These are phyloP conservation scores for Cotesia congregata DNA, from an alignment of 2,888 invertebrate genomes.

Conservation along the genomic window DNA sequence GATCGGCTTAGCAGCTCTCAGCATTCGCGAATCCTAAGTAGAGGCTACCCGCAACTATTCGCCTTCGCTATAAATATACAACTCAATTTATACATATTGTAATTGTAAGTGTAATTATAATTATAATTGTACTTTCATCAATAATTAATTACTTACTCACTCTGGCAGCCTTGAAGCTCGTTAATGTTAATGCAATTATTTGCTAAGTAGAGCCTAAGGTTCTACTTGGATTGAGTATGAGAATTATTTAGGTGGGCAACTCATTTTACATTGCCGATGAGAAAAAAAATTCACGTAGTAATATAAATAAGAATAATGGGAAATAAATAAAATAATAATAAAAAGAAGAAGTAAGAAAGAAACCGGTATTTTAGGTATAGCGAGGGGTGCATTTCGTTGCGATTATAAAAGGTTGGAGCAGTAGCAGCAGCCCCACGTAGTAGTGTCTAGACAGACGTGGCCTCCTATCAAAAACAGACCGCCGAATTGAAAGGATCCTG, in stretches of 20 bases:
- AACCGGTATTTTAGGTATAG: conserved; percentile 66
- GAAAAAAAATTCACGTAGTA: not conserved
- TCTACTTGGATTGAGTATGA: not conserved
- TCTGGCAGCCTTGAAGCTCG: no score
- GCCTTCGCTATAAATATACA: conserved; percentile 14
- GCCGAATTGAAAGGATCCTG: conserved; percentile 64
- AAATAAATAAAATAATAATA: conserved; percentile 38
- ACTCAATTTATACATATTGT: conserved; percentile 1
- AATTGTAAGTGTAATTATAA: not conserved
- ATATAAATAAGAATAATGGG: conserved; percentile 11
- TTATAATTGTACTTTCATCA: no score
- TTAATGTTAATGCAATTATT: no score
- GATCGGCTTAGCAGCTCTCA: conserved; percentile 51
- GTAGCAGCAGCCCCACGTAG: conserved; percentile 33
- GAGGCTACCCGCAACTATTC: conserved; percentile 44
- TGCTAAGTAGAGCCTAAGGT: no score
- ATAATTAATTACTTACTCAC: no score
- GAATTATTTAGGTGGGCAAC: not conserved
- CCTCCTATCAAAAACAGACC: conserved; percentile 69
- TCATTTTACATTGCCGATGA: not conserved
- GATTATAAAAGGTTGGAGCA: conserved; percentile 64
- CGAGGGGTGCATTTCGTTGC: conserved; percentile 67
- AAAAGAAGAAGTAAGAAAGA: conserved; percentile 47
- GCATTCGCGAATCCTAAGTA: conserved; percentile 1
- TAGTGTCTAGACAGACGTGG: conserved; percentile 50